Conservation (phyloP, 2,113 vertebrate genomes). For the Muntiacus muntjak region DNA sequence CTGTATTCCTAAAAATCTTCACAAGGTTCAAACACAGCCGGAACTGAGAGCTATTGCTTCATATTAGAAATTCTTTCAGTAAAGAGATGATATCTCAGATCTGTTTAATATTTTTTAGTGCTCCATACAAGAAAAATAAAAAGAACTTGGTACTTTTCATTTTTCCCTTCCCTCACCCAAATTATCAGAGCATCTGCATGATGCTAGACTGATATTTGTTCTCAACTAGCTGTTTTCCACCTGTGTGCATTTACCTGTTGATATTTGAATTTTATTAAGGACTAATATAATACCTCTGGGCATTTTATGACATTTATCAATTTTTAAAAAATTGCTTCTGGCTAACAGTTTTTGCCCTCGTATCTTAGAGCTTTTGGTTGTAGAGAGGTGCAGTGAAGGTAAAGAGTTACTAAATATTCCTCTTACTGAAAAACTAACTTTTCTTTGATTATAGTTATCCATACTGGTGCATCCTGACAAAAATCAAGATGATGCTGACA, state of each 20-base stretch:
- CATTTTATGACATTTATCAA: slow-evolving; percentile 2
- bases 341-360: background rate
- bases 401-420: background rate
- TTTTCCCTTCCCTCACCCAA: background rate
- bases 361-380: background rate
- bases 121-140: background rate
- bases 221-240: background rate
- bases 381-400: background rate
- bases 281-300: background rate
- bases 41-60: background rate
- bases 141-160: background rate
- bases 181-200: background rate
- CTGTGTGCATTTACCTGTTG: background rate
- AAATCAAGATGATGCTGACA: slow-evolving; percentile 93
- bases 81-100: background rate
- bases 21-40: background rate
- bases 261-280: slow-evolving; percentile 26
- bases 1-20: background rate
- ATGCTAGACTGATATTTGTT: background rate
- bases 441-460: slow-evolving; percentile 86
- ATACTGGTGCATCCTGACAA: slow-evolving; percentile 99
- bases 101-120: background rate
- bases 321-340: background rate
- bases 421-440: background rate
- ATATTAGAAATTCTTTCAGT: background rate